Percentiles rank a stretch among this genome's conserved stretches.
phyloP scores from a whole-genome alignment of 2,888 invertebrate species.

The Daptonema setosum region DNA sequence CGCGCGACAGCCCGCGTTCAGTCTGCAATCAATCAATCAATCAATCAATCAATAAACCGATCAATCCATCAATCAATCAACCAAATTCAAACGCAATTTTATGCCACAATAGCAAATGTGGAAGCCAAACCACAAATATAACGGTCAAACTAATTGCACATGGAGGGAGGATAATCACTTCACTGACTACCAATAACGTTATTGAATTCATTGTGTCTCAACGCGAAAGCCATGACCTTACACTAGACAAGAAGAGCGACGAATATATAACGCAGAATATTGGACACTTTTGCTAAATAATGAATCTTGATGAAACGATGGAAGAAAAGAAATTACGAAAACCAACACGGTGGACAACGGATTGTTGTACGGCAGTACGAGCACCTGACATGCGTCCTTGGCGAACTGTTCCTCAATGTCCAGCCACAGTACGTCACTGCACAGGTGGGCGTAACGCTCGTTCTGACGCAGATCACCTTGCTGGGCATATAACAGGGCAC shows the following conservation, averaged over 20 bases:
- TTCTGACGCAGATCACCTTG: not conserved
- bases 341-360: conserved; percentile 61
- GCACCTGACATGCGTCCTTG: conserved; percentile 66
- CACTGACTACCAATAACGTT: no score
- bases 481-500: conserved; percentile 53
- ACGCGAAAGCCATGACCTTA: no score
- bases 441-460: conserved; percentile 42
- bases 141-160: no score
- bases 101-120: not conserved
- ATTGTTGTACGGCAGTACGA: conserved; percentile 68
- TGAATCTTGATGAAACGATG: no score
- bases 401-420: conserved; percentile 73
- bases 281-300: not conserved
- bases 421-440: conserved; percentile 54
- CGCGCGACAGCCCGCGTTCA: conserved; percentile 75
- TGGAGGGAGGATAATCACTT: no score
- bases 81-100: not conserved
- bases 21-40: conserved; percentile 39
- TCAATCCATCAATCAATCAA: no score
- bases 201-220: no score
- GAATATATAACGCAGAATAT: not conserved
- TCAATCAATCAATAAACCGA: no score
- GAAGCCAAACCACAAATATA: not conserved
- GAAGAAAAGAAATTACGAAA: not conserved
- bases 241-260: no score